phyloP scores from a whole-genome alignment of 53 echinoderm and acorn worm genomes.

The Arbacia lixula region DNA sequence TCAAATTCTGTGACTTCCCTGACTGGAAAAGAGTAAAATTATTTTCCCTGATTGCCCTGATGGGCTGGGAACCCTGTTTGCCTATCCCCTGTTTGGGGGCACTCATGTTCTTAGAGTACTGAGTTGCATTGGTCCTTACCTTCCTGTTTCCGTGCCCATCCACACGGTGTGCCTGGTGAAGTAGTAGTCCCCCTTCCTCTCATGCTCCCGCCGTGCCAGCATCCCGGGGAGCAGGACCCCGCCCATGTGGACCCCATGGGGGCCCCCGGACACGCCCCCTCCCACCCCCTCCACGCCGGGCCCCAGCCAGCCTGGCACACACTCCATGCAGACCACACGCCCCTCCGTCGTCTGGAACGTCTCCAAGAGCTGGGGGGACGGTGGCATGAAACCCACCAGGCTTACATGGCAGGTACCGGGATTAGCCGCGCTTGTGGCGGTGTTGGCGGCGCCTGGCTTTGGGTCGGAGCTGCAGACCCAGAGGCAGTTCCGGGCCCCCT shows the following conservation, averaged over 20 bases:
- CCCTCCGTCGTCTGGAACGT: conserved; percentile 82
- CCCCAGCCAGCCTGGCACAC: conserved; percentile 81
- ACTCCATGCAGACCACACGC: conserved; percentile 84
- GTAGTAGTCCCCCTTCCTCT: conserved; percentile 69
- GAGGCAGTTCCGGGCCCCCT: conserved; percentile 79
- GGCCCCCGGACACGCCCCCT: not conserved
- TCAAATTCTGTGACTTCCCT: too few species aligned
- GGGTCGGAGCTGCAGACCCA: conserved; percentile 92
- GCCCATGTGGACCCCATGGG: too few species aligned
- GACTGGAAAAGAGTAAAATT: too few species aligned
- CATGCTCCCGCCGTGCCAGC: conserved; percentile 44
- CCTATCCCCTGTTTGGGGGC: too few species aligned
- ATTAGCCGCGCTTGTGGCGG: conserved; percentile 76
- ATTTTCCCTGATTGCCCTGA: too few species aligned
- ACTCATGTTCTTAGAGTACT: too few species aligned
- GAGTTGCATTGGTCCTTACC: too few species aligned
- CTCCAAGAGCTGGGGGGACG: conserved; percentile 80
- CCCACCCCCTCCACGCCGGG: conserved; percentile 27
- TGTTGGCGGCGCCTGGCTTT: too few species aligned
- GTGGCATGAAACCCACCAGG: conserved; percentile 87
- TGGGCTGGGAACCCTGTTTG: too few species aligned
- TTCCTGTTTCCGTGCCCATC: conserved; percentile 88
- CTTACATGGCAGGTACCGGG: conserved; percentile 76
- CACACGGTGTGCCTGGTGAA: conserved; percentile 86
- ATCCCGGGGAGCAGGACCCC: not conserved